Evolutionary conservation across 2,888 invertebrate genomes (phyloP).

Genomic region (Chloroclystis v-ata): DNA sequence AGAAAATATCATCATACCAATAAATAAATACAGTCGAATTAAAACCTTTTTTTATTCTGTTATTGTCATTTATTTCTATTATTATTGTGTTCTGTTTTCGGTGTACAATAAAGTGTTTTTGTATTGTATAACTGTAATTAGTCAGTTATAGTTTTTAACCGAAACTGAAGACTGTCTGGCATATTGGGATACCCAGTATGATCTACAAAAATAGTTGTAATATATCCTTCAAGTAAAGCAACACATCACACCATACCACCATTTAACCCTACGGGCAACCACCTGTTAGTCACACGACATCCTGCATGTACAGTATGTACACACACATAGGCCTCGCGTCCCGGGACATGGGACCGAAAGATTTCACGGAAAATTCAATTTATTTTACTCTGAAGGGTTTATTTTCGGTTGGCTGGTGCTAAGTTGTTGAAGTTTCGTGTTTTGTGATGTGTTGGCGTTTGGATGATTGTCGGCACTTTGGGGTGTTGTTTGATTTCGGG

Average conservation of each 20-base stretch:
- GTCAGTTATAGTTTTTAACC: too few species aligned
- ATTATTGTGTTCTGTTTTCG: too few species aligned
- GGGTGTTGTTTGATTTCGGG: constrained; percentile 1
- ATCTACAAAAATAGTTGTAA: constrained; percentile 5
- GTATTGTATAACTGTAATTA: too few species aligned
- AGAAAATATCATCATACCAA: too few species aligned
- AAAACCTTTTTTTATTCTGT: too few species aligned
- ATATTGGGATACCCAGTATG: too few species aligned
- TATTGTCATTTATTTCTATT: too few species aligned
- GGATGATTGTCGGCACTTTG: neutral
- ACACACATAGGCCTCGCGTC: constrained; percentile 26
- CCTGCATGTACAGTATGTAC: constrained; percentile 34
- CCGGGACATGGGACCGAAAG: constrained; percentile 44
- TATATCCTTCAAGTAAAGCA: constrained; percentile 44
- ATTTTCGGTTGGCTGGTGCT: constrained; percentile 47
- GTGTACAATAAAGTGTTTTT: too few species aligned
- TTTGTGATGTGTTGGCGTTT: constrained; percentile 10
- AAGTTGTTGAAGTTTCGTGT: constrained; percentile 26
- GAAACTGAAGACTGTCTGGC: too few species aligned
- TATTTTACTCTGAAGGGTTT: constrained; percentile 60
- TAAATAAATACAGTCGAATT: too few species aligned
- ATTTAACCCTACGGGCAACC: constrained; percentile 75
- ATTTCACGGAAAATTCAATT: constrained; percentile 62
- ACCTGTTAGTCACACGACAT: constrained; percentile 74
- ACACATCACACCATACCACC: constrained; percentile 33